Percentiles rank a stretch among this genome's conserved stretches.
phyloP scores from a whole-genome alignment of 1,140 invertebrate species.

The Maniola jurtina region DNA sequence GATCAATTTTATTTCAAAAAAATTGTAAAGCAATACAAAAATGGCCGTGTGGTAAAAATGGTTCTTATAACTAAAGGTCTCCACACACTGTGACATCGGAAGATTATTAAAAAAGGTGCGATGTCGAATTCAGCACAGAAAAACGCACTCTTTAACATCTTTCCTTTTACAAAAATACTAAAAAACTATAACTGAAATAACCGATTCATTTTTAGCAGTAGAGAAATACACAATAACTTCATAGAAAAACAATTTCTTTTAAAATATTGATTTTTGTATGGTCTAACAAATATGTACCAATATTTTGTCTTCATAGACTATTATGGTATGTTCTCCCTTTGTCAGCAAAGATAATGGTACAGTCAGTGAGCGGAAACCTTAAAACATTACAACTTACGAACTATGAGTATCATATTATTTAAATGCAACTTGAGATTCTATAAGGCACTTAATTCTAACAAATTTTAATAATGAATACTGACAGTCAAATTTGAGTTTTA shows the following conservation, averaged over 20 bases:
- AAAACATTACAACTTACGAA: slow-evolving; percentile 39
- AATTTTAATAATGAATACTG: slow-evolving; percentile 41
- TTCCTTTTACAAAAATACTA: too few species aligned
- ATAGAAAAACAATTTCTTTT: too few species aligned
- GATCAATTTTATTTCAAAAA: slow-evolving; percentile 58
- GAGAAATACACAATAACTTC: too few species aligned
- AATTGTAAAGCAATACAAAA: slow-evolving; percentile 61
- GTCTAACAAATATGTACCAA: too few species aligned
- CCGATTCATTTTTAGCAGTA: too few species aligned
- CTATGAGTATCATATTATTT: slow-evolving; percentile 38
- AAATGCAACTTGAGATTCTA: slow-evolving; percentile 38
- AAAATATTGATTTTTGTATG: too few species aligned
- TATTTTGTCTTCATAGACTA: too few species aligned
- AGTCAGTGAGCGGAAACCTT: slow-evolving; percentile 4
- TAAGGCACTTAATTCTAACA: slow-evolving; percentile 48
- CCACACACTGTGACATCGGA: not conserved
- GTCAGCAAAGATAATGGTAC: not conserved
- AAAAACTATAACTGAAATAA: too few species aligned
- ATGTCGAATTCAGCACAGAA: not conserved
- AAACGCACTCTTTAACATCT: not conserved
- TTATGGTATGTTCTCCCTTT: too few species aligned
- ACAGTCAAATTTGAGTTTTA: slow-evolving; percentile 37
- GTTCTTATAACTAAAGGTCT: slow-evolving; percentile 22
- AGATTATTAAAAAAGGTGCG: not conserved
- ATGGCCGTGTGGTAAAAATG: slow-evolving; percentile 66